A percentile compares a stretch with the other conserved stretches of the same genome.
Evolutionary conservation across 2,888 invertebrate species (phyloP).

Genomic region (Eupithecia insigniata): DNA sequence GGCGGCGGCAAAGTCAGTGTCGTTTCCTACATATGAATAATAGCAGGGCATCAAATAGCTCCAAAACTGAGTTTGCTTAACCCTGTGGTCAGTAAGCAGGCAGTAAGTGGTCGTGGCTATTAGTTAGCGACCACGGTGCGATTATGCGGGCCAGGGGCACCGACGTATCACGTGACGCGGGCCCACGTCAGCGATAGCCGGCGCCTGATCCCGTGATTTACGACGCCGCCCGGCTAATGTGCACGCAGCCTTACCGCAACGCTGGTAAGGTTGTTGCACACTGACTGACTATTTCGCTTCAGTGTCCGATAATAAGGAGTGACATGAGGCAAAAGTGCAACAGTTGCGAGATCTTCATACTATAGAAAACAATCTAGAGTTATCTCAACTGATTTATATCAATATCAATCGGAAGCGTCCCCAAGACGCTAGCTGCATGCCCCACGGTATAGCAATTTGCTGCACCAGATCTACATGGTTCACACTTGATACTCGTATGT

Average conservation of each 20-base stretch:
- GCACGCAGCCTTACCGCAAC: conserved; percentile 55
- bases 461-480: too few relatives aligned
- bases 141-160: conserved; percentile 38
- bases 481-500: too few relatives aligned
- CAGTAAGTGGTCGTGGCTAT: conserved; percentile 15
- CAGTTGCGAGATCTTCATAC: too few relatives aligned
- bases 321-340: not conserved
- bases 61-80: not conserved
- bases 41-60: not conserved
- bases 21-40: not conserved
- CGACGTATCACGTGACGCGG: conserved; percentile 54
- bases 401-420: too few relatives aligned
- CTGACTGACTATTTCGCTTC: not conserved
- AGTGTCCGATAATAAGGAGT: not conserved
- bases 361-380: too few relatives aligned
- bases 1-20: not conserved
- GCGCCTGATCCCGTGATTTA: conserved; percentile 74
- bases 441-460: too few relatives aligned
- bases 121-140: conserved; percentile 19
- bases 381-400: too few relatives aligned
- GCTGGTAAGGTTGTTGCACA: conserved; percentile 26
- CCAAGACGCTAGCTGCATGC: too few relatives aligned
- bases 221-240: conserved; percentile 59
- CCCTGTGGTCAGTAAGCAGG: conserved; percentile 3
- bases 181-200: conserved; percentile 65